Evolutionary conservation across 2,113 vertebrate genomes (phyloP).

Genomic region (Camelus bactrianus): DNA sequence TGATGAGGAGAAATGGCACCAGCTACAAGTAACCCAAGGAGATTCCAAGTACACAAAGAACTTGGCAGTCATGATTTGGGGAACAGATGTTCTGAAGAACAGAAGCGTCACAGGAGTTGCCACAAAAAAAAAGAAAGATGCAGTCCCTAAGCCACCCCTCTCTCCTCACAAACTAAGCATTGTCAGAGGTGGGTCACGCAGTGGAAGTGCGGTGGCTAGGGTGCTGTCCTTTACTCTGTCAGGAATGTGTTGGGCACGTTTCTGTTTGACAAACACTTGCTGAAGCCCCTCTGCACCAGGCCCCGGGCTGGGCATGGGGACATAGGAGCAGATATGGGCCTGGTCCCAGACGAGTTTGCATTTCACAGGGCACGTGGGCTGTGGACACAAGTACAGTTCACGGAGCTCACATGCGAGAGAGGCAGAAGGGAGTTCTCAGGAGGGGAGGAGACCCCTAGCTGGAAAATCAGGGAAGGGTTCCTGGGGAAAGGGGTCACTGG

Average conservation of each 20-base stretch:
- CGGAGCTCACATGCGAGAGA: not conserved
- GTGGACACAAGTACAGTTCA: not conserved
- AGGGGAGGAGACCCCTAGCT: not conserved
- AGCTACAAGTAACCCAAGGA: slow-evolving; percentile 98
- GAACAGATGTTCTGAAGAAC: slow-evolving; percentile 99
- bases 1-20: slow-evolving; percentile 99
- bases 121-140: slow-evolving; percentile 99
- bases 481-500: not conserved
- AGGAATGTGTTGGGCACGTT: not conserved
- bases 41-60: slow-evolving; percentile 99
- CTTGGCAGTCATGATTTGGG: slow-evolving; percentile 99
- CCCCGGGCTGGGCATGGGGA: no score
- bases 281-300: not conserved
- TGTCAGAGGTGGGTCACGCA: slow-evolving; percentile 94
- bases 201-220: not conserved
- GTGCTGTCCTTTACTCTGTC: slow-evolving; percentile 48
- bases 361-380: not conserved
- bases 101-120: slow-evolving; percentile 99
- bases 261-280: not conserved
- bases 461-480: not conserved
- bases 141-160: slow-evolving; percentile 97
- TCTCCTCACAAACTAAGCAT: slow-evolving; percentile 99
- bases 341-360: not conserved
- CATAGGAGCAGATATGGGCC: not conserved
- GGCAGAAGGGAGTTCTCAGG: not conserved